Conservation (phyloP, 2,797 vertebrate species). For the Echeneis naucrates region DNA sequence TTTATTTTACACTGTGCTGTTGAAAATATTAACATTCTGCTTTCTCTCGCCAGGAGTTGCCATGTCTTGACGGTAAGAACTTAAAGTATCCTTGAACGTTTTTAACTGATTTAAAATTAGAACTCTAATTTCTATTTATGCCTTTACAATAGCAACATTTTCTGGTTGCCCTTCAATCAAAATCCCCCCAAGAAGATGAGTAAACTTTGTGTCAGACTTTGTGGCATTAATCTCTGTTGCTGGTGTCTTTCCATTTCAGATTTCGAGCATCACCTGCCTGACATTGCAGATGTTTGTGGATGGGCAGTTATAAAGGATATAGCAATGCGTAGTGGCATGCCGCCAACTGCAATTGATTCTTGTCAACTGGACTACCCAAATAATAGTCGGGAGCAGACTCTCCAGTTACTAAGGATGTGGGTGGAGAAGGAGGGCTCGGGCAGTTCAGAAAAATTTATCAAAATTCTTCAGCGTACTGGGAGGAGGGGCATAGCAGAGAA, state of each 20-base stretch:
- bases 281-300: slow-evolving; percentile 41
- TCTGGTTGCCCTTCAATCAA: too few relatives aligned
- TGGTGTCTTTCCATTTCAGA: slow-evolving; percentile 13
- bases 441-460: slow-evolving; percentile 15
- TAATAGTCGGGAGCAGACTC: slow-evolving; percentile 16
- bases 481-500: background rate
- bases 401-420: slow-evolving; percentile 36
- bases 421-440: slow-evolving; percentile 3
- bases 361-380: accelerated
- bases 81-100: accelerated
- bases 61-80: slow-evolving; percentile 42
- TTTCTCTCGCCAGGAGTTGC: slow-evolving; percentile 44
- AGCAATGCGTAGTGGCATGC: background rate
- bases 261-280: slow-evolving; percentile 17
- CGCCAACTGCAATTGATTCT: accelerated
- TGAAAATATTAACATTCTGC: slow-evolving; percentile 5
- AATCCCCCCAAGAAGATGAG: background rate
- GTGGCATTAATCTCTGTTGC: background rate
- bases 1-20: background rate
- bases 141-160: too few relatives aligned
- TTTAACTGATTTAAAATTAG: background rate
- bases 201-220: background rate
- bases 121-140: background rate
- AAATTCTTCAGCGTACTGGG: accelerated
- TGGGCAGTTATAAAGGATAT: slow-evolving; percentile 51